Evolutionary conservation across 2,888 invertebrate species (phyloP), one percentile per base, ranked within the genome.

Genomic region (Nephrotoma guestfalica): DNA sequence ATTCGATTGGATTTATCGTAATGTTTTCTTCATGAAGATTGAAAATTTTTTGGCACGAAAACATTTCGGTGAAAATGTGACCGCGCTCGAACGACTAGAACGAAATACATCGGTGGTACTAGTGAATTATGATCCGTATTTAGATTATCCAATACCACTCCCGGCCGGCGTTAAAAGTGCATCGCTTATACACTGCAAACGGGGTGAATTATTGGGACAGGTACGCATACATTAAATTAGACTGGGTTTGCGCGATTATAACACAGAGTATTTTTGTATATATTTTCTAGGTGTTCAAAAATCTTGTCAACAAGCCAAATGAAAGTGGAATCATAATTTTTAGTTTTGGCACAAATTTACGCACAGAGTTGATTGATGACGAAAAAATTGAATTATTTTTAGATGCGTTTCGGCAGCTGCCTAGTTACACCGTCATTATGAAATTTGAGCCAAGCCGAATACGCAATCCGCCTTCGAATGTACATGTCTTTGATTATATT

Each of bases 81-180:
- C 57, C 4, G 41, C 84, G 11, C 42, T 84, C 2, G 15, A 84
- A 84, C 15, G 13, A n/a, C 86, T 86, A 43, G 86, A 86, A 86
- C 51, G 86, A 11, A 47, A 57, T 11, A 71, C 87, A 30, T 86
- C 86, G 30, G 11, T 87, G 3, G 86, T 86, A 1, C 41, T 87
- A 11, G 41, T 87, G 41, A 87, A 87, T 86, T 47, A 83, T 85
- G 86, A 87, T 86, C 85, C 83, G 41, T 43, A 45, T 43, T 86
- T 87, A 40, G 87, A 87, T 86, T 86, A 86, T 86, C 83, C 86
- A 7, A 41, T 84, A n/a, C 86, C 86, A 11, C 84, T 86, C 7
- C 86, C 86, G 18, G 86, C 86, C 0, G 86, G 86, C 57, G 86
- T 87, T 15, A 57, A 86, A 18, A 57, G 51, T 4, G 43, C 86